phyloP scores from a whole-genome alignment of 2,797 vertebrate species.

The Nothura maculosa region DNA sequence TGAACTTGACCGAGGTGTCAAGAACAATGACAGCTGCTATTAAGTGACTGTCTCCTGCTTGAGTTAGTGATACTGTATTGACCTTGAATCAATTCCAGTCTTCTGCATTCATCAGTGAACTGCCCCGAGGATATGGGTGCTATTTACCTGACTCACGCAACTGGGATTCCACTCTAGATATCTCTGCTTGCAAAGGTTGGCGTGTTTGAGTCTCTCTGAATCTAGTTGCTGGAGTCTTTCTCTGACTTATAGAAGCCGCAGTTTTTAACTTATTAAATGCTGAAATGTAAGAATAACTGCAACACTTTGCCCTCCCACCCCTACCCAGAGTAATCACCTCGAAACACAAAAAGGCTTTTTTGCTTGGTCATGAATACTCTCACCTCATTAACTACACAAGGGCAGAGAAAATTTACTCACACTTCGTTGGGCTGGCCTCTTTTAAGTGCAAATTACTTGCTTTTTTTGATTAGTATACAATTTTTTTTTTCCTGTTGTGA shows the following conservation, averaged over 20 bases:
- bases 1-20: not conserved
- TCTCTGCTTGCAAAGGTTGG: not conserved
- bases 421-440: fast-evolving
- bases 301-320: fast-evolving
- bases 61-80: fast-evolving
- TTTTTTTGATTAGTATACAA: not conserved
- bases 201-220: not conserved
- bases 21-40: fast-evolving
- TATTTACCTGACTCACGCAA: fast-evolving
- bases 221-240: not conserved
- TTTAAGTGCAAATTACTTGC: not conserved
- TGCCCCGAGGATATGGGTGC: not conserved
- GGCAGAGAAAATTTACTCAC: not conserved
- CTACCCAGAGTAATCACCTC: no score
- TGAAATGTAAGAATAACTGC: not conserved
- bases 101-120: not conserved
- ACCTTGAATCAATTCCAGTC: fast-evolving
- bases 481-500: not conserved
- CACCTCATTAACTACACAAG: fast-evolving
- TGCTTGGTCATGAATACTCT: fast-evolving
- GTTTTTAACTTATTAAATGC: not conserved
- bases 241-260: not conserved
- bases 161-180: fast-evolving
- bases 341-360: fast-evolving
- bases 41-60: not conserved